Conservation (phyloP, 2,888 invertebrate species). For the Orgyia antiqua region DNA sequence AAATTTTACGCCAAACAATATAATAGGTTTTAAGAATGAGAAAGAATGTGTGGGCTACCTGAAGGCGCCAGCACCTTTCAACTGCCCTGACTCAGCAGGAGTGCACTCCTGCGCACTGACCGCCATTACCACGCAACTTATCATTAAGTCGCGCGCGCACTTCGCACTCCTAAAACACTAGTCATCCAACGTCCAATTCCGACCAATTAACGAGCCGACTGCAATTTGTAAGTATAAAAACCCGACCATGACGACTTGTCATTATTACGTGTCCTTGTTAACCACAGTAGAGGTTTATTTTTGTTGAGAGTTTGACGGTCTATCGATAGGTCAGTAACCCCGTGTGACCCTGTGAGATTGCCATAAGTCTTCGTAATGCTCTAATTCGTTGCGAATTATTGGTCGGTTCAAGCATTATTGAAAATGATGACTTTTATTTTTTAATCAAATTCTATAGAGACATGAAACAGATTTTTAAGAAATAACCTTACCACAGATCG, state of each 20-base stretch:
- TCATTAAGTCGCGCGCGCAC: slow-evolving; percentile 65
- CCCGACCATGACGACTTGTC: slow-evolving; percentile 55
- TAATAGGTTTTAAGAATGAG: slow-evolving; percentile 25
- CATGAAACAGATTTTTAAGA: too few species aligned
- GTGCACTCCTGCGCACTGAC: slow-evolving; percentile 43
- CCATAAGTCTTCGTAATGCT: slow-evolving; percentile 7
- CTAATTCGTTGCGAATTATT: slow-evolving; percentile 6
- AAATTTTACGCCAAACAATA: slow-evolving; percentile 24
- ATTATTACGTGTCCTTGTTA: slow-evolving; percentile 59
- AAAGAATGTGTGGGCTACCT: slow-evolving; percentile 31
- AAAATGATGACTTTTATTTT: too few species aligned
- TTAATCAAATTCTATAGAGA: too few species aligned
- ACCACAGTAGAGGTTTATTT: slow-evolving; percentile 34
- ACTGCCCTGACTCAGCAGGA: slow-evolving; percentile 67
- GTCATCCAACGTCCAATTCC: slow-evolving; percentile 59
- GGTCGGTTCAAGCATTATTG: too few species aligned
- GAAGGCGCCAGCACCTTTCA: slow-evolving; percentile 61
- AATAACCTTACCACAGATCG: too few species aligned
- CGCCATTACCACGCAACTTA: slow-evolving; percentile 55
- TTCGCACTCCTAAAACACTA: slow-evolving; percentile 64
- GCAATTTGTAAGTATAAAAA: slow-evolving; percentile 60
- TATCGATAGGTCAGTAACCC: slow-evolving; percentile 21
- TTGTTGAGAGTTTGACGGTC: slow-evolving; percentile 17
- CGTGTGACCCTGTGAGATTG: slow-evolving; percentile 14
- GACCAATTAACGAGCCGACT: slow-evolving; percentile 65